Percentiles rank a stretch among this genome's conserved stretches.
These are phyloP conservation scores for Gallinago nigripennis DNA, from an alignment of 2,797 vertebrate species.

Conservation along the genomic window DNA sequence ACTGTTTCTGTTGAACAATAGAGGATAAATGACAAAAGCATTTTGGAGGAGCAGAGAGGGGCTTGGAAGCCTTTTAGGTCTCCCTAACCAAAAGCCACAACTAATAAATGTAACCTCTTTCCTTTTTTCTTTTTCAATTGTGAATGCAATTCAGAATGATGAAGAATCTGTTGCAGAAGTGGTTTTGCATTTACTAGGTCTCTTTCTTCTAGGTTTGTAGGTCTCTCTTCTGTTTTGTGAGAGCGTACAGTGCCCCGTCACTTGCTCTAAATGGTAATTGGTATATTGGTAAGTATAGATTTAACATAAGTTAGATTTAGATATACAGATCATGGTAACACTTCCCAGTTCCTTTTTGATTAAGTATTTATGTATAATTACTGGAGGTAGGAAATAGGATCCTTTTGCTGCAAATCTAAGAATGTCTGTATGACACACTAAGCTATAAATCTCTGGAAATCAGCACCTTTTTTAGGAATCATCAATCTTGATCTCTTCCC, in stretches of 20 bases:
- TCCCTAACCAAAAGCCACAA: background rate
- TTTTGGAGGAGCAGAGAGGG: background rate
- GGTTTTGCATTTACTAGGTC: background rate
- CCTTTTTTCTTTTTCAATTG: background rate
- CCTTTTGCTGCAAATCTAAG: background rate
- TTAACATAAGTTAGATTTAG: background rate
- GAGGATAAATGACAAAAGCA: background rate
- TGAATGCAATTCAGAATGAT: background rate
- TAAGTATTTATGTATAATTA: background rate
- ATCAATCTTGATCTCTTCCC: background rate
- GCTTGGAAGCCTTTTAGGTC: background rate
- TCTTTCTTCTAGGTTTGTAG: background rate
- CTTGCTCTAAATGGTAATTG: background rate
- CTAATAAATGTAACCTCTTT: background rate
- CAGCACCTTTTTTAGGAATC: background rate
- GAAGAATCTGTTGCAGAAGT: background rate
- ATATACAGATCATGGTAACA: background rate
- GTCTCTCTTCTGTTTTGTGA: background rate
- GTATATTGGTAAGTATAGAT: background rate
- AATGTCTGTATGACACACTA: background rate
- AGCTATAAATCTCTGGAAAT: background rate
- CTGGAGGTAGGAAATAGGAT: background rate
- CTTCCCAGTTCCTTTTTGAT: background rate
- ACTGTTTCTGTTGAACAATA: background rate
- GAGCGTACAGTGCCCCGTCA: background rate